phyloP scores from a whole-genome alignment of 2,888 invertebrate species.

The Rhogogaster chlorosoma region DNA sequence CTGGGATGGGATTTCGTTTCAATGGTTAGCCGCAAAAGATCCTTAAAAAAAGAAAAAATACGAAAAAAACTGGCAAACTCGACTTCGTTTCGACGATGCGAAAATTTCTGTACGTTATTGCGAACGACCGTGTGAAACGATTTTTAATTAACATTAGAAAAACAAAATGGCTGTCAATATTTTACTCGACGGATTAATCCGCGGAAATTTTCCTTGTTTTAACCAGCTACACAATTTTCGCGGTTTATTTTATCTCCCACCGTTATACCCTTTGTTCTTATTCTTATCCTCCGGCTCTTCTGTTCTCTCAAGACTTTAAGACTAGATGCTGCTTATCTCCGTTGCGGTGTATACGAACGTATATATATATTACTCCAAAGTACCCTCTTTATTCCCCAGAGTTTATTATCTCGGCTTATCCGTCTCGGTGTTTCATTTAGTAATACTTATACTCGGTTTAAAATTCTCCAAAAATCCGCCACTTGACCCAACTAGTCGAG shows the following conservation, averaged over 20 bases:
- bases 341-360: background rate
- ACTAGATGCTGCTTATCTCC: constrained; percentile 11
- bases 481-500: background rate
- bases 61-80: background rate
- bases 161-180: background rate
- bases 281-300: constrained; percentile 27
- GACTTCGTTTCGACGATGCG: background rate
- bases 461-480: background rate
- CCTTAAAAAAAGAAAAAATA: background rate
- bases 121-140: background rate
- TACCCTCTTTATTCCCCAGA: constrained; percentile 10
- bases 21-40: background rate
- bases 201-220: background rate
- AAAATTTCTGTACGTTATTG: background rate
- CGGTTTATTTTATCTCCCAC: constrained; percentile 14
- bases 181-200: background rate
- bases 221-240: constrained; percentile 17
- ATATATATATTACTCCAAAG: background rate
- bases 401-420: constrained; percentile 30
- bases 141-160: background rate
- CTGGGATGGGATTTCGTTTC: background rate
- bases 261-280: background rate
- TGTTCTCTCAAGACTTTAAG: background rate
- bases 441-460: background rate
- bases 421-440: background rate